Conservation (phyloP, 2,113 vertebrate species). For the Cryptotis parvus region DNA sequence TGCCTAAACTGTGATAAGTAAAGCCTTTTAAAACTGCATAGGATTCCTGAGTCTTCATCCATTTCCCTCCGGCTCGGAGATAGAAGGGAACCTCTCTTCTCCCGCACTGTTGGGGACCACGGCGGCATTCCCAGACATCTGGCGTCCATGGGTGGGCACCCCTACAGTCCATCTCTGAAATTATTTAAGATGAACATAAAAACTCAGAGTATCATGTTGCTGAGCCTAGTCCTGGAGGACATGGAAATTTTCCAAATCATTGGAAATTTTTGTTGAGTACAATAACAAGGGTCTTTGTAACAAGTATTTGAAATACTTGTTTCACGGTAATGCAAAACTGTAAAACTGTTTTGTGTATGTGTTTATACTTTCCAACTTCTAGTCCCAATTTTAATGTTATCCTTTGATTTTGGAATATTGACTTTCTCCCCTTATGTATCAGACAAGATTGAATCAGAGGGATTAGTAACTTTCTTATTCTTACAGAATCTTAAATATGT, state of each 20-base stretch:
- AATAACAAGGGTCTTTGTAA: background rate
- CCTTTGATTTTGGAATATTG: background rate
- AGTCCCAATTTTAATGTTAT: background rate
- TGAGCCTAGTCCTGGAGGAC: background rate
- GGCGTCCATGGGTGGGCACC: no score
- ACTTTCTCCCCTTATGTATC: background rate
- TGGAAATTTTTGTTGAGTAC: slow-evolving; percentile 24
- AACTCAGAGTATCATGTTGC: background rate
- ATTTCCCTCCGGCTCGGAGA: no score
- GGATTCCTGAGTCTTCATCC: no score
- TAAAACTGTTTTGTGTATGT: background rate
- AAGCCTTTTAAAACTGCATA: no score
- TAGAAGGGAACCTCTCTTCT: no score
- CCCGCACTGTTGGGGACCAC: no score
- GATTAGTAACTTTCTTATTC: slow-evolving; percentile 1
- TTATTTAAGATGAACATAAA: slow-evolving; percentile 12
- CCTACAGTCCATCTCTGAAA: slow-evolving; percentile 22
- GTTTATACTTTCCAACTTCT: background rate
- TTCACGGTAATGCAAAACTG: slow-evolving; percentile 11
- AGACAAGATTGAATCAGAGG: background rate
- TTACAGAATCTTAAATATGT: background rate
- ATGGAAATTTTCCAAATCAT: background rate
- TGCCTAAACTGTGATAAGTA: no score
- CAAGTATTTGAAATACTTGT: slow-evolving; percentile 6
- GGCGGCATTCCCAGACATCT: no score